Percentiles rank a stretch among this genome's conserved stretches.
These are phyloP conservation scores for Odobenus rosmarus DNA, from an alignment of 2,113 vertebrate species.

Conservation along the genomic window DNA sequence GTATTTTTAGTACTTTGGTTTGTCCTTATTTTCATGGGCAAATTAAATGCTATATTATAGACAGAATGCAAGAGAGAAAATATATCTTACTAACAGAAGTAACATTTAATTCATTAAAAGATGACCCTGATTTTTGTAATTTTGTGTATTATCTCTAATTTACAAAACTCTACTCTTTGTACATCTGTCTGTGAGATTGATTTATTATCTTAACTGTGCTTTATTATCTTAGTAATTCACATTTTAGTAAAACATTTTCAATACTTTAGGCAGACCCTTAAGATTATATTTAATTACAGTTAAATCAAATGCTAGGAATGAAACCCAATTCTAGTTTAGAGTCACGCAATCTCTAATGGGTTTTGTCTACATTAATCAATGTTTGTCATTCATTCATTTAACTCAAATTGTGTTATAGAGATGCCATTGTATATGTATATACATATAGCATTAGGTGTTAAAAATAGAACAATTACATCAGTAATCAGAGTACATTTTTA, in stretches of 20 bases:
- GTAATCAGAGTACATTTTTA: background rate
- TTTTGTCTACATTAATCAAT: background rate
- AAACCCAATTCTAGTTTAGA: background rate
- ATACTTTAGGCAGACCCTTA: background rate
- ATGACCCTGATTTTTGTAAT: background rate
- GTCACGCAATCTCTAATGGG: background rate
- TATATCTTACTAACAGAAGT: slow-evolving; percentile 19
- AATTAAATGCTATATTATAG: background rate
- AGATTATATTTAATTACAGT: slow-evolving; percentile 35
- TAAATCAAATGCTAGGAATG: background rate
- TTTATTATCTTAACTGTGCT: background rate
- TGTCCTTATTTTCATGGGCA: background rate
- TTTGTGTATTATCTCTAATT: background rate
- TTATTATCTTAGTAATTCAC: slow-evolving; percentile 2
- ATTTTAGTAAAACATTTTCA: background rate
- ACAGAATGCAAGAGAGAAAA: background rate
- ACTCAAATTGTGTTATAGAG: slow-evolving; percentile 1
- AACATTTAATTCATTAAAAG: slow-evolving; percentile 42
- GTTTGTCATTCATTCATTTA: slow-evolving; percentile 3
- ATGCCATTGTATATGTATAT: background rate
- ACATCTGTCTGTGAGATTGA: background rate
- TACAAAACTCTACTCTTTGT: background rate
- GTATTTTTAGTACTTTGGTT: background rate
- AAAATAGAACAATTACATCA: background rate
- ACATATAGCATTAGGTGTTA: background rate